Conservation (phyloP, 2,888 invertebrate genomes). For the Sinelater perroti region DNA sequence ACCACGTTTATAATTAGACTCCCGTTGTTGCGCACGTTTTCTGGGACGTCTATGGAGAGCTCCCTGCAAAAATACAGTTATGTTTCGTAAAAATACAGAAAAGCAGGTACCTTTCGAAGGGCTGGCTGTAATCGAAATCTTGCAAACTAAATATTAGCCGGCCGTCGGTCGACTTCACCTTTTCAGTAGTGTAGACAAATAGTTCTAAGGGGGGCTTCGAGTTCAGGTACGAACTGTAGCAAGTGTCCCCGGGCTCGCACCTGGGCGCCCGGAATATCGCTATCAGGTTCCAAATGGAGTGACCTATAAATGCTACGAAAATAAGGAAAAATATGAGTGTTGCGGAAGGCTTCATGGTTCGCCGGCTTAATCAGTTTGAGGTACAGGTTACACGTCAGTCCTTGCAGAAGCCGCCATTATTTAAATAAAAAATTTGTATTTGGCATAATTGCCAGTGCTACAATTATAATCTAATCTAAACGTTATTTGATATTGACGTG, state of each 20-base stretch:
- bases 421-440: too few species aligned
- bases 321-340: conserved; percentile 69
- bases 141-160: conserved; percentile 68
- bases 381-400: conserved; percentile 22
- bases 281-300: conserved; percentile 80
- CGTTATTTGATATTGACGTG: too few species aligned
- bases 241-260: conserved; percentile 71
- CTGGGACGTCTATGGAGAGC: conserved; percentile 74
- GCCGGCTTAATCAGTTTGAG: too few species aligned
- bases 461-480: too few species aligned
- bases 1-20: conserved; percentile 81
- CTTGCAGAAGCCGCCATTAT: conserved; percentile 18
- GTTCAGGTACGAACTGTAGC: conserved; percentile 75
- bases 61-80: conserved; percentile 63
- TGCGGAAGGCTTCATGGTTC: conserved; percentile 63
- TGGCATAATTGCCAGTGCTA: too few species aligned
- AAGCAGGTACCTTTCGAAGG: conserved; percentile 66
- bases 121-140: conserved; percentile 72
- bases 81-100: too few species aligned
- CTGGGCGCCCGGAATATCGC: conserved; percentile 76
- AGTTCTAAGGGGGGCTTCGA: conserved; percentile 75
- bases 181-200: conserved; percentile 73
- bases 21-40: conserved; percentile 83
- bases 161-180: conserved; percentile 65
- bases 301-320: conserved; percentile 74